These are phyloP conservation scores for Ethmia dodecea DNA, from an alignment of 2,888 invertebrate species.

Conservation along the genomic window DNA sequence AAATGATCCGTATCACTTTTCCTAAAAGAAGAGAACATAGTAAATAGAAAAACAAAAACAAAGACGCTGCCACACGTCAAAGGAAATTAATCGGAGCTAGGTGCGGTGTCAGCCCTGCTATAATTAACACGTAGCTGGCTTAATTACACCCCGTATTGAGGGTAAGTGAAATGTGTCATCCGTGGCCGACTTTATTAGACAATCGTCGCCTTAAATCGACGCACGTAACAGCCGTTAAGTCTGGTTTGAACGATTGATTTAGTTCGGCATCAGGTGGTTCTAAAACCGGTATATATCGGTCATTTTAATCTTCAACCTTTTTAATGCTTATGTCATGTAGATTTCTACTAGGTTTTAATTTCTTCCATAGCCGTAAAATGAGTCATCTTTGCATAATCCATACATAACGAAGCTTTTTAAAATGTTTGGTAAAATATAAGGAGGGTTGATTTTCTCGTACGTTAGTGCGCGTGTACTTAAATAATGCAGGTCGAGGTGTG, in stretches of 20 bases:
- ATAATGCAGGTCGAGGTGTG: slow-evolving; percentile 9
- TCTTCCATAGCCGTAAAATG: too few relatives aligned
- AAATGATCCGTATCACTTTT: too few relatives aligned
- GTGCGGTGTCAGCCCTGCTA: slow-evolving; percentile 38
- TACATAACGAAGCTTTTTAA: too few relatives aligned
- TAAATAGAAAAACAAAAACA: slow-evolving; percentile 43
- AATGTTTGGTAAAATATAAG: too few relatives aligned
- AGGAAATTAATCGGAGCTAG: slow-evolving; percentile 46
- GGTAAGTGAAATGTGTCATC: slow-evolving; percentile 65
- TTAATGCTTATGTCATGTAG: too few relatives aligned
- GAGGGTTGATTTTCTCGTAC: background rate
- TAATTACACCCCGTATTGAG: slow-evolving; percentile 57
- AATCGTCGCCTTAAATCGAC: background rate
- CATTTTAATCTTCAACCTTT: too few relatives aligned
- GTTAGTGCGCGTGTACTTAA: background rate
- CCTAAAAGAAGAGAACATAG: too few relatives aligned
- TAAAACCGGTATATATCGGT: too few relatives aligned
- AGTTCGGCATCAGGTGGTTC: too few relatives aligned
- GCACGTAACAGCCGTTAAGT: background rate
- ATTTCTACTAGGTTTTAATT: too few relatives aligned
- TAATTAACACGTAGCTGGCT: slow-evolving; percentile 62
- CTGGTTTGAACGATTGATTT: background rate
- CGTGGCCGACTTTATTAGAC: slow-evolving; percentile 20
- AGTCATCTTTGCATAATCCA: too few relatives aligned
- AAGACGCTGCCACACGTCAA: slow-evolving; percentile 36